A percentile compares a stretch with the other conserved stretches of the same genome.
These are phyloP conservation scores for Volucella bombylans DNA, from an alignment of 2,888 invertebrate species.

Conservation along the genomic window DNA sequence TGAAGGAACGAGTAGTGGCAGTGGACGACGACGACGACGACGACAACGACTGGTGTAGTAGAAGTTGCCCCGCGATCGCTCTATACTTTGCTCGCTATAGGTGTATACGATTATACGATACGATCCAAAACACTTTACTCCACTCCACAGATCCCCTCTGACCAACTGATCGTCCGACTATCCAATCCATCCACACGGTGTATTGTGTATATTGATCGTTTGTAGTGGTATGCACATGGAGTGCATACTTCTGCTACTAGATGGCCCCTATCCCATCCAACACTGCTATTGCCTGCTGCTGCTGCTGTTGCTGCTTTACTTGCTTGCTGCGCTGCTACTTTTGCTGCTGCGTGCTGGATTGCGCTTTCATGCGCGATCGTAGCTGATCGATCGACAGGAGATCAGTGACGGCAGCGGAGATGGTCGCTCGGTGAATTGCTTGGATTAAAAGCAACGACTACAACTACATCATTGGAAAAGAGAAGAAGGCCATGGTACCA, in stretches of 20 bases:
- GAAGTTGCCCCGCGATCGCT: conserved; percentile 22
- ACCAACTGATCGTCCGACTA: neutral
- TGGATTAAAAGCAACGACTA: conserved; percentile 68
- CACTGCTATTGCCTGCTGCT: conserved; percentile 28
- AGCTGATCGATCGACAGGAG: conserved; percentile 71
- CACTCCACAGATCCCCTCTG: neutral
- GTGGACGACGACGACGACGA: conserved; percentile 5
- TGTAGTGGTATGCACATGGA: conserved; percentile 73
- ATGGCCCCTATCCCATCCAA: conserved; percentile 65
- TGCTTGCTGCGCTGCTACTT: conserved; percentile 30
- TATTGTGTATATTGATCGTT: conserved; percentile 4
- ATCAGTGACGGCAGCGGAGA: conserved; percentile 40
- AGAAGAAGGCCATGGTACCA: conserved; percentile 49
- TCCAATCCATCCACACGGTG: neutral
- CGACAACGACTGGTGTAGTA: conserved; percentile 53
- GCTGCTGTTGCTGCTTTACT: conserved; percentile 43
- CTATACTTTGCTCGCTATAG: conserved; percentile 51
- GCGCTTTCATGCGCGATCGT: conserved; percentile 73
- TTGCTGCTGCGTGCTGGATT: conserved; percentile 67
- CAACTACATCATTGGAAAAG: conserved; percentile 16
- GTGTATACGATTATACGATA: conserved; percentile 17
- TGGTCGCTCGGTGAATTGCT: conserved; percentile 59
- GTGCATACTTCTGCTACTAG: conserved; percentile 72
- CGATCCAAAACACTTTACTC: conserved; percentile 12
- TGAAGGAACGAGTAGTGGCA: conserved; percentile 58